Conservation (phyloP, 2,888 invertebrate species). For the Entomobrya multifasciata region DNA sequence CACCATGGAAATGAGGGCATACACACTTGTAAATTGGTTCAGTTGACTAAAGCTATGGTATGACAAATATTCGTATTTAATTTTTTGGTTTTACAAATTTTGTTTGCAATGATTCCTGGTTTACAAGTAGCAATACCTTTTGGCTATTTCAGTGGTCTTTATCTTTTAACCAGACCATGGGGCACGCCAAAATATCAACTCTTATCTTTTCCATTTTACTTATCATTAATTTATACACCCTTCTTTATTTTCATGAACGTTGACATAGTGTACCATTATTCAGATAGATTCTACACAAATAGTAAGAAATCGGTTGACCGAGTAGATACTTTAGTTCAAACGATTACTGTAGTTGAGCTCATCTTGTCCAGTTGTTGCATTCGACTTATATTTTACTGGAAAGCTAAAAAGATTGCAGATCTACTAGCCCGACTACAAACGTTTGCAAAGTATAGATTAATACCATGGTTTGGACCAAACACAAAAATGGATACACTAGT, state of each 20-base stretch:
- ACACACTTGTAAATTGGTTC: too few relatives aligned
- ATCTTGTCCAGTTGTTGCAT: slow-evolving; percentile 10
- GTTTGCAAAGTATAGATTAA: neutral
- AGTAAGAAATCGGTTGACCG: too few relatives aligned
- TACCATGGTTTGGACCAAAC: neutral
- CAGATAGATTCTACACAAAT: neutral
- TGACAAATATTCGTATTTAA: too few relatives aligned
- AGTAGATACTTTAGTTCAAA: too few relatives aligned
- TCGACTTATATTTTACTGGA: slow-evolving; percentile 1
- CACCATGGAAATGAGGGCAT: too few relatives aligned
- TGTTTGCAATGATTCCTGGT: neutral
- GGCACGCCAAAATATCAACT: slow-evolving; percentile 4
- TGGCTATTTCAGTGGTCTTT: neutral
- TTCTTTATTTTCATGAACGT: neutral
- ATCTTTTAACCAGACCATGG: neutral
- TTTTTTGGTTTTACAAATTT: too few relatives aligned
- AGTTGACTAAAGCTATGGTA: too few relatives aligned
- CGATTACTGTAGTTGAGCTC: too few relatives aligned
- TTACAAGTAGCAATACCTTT: neutral
- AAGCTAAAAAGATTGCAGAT: slow-evolving; percentile 15
- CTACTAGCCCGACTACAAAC: neutral
- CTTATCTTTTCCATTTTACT: neutral
- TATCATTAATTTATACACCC: slow-evolving; percentile 8
- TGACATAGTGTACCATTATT: slow-evolving; percentile 22
- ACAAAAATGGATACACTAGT: neutral